phyloP scores from a whole-genome alignment of 2,888 invertebrate species.

The Morpho helenor region DNA sequence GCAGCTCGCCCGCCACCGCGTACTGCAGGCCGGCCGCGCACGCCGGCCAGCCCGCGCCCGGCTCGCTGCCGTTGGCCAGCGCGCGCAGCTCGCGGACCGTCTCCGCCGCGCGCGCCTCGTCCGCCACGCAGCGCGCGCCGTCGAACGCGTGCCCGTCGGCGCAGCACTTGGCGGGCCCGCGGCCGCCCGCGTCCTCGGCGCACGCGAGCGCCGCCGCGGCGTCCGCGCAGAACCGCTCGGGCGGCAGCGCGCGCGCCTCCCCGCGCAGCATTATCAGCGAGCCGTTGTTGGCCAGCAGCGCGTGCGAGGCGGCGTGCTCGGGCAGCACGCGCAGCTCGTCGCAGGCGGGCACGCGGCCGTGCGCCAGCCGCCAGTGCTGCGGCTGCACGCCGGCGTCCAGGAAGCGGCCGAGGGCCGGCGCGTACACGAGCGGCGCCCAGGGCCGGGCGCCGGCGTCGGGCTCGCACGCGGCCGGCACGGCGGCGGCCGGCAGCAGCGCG shows the following conservation, averaged over 20 bases:
- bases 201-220: slow-evolving; percentile 82
- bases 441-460: slow-evolving; percentile 40
- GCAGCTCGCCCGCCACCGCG: slow-evolving; percentile 79
- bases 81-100: slow-evolving; percentile 52
- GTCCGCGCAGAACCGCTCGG: slow-evolving; percentile 84
- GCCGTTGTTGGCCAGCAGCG: slow-evolving; percentile 83
- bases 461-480: slow-evolving; percentile 40
- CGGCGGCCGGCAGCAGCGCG: slow-evolving; percentile 66
- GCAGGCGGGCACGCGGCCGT: slow-evolving; percentile 56
- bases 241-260: slow-evolving; percentile 59
- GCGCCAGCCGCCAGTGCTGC: slow-evolving; percentile 64
- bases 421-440: slow-evolving; percentile 81
- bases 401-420: slow-evolving; percentile 61
- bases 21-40: slow-evolving; percentile 72
- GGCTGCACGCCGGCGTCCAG: slow-evolving; percentile 64
- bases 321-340: slow-evolving; percentile 49
- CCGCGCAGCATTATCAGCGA: slow-evolving; percentile 79
- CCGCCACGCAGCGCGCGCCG: slow-evolving; percentile 69
- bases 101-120: slow-evolving; percentile 38
- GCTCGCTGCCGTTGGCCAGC: slow-evolving; percentile 51
- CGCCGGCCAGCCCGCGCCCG: slow-evolving; percentile 75
- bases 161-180: slow-evolving; percentile 83
- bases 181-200: slow-evolving; percentile 56
- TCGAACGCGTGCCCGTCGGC: slow-evolving; percentile 81
- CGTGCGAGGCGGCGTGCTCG: slow-evolving; percentile 64